Conservation (phyloP, 1,140 invertebrate genomes). For the Drosophila lini region DNA sequence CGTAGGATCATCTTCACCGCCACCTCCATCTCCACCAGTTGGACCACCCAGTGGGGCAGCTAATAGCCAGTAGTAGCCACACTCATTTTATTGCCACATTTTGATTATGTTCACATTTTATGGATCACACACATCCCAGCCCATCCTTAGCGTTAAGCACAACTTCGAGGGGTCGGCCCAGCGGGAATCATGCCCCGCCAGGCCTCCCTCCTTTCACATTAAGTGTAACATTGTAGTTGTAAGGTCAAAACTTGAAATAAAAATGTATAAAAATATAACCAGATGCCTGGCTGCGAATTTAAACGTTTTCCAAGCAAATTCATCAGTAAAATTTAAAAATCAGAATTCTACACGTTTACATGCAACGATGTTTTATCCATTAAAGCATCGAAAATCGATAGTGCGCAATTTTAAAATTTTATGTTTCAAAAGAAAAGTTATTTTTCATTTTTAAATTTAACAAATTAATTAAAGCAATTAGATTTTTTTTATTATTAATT, state of each 20-base stretch:
- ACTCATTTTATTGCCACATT: conserved; percentile 2
- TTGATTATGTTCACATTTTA: background rate
- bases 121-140: conserved; percentile 7
- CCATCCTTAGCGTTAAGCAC: conserved; percentile 10
- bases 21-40: background rate
- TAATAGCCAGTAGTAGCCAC: conserved; percentile 18
- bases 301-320: too few species aligned
- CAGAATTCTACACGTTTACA: too few species aligned
- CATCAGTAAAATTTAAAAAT: too few species aligned
- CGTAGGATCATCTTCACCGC: conserved; percentile 11
- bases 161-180: background rate
- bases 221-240: background rate
- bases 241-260: conserved; percentile 22
- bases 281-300: too few species aligned
- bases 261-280: conserved; percentile 1
- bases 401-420: too few species aligned
- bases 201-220: background rate
- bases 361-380: too few species aligned
- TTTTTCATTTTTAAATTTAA: too few species aligned
- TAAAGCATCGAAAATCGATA: too few species aligned
- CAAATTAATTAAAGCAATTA: too few species aligned
- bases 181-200: background rate
- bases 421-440: too few species aligned
- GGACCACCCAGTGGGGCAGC: conserved; percentile 30
- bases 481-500: too few species aligned